A percentile compares a stretch with the other conserved stretches of the same genome.
Conservation (phyloP, 2,797 vertebrate genomes). For the Vireo griseus region DNA sequence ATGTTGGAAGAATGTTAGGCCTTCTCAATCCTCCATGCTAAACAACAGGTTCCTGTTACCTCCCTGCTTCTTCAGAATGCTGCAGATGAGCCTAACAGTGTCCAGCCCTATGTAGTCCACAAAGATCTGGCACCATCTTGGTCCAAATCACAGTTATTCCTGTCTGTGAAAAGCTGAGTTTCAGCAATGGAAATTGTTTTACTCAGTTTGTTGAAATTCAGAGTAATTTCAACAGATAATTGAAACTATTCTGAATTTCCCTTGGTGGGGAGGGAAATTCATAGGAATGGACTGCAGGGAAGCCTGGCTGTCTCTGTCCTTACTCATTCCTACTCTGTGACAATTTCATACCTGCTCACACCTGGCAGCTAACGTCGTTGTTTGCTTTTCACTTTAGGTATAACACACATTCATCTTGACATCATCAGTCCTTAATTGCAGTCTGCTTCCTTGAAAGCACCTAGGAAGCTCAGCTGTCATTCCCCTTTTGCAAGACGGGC, state of each 20-base stretch:
- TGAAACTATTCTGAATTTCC: not conserved
- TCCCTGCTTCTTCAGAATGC: not conserved
- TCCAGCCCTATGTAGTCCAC: not conserved
- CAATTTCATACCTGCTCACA: not conserved
- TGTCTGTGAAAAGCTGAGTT: not conserved
- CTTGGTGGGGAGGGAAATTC: not conserved
- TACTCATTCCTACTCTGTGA: not conserved
- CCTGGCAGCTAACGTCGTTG: not conserved
- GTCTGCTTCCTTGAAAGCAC: not conserved
- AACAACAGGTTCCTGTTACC: not conserved
- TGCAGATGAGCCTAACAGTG: not conserved
- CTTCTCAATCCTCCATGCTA: not conserved
- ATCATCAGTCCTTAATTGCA: not conserved
- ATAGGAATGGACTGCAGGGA: not conserved
- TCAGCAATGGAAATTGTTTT: not conserved
- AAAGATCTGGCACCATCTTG: not conserved
- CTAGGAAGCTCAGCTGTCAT: not conserved
- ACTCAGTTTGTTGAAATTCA: not conserved
- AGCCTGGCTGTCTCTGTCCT: not conserved
- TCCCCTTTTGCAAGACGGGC: not conserved
- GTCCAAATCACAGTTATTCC: not conserved
- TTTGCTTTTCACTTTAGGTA: not conserved
- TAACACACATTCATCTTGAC: not conserved
- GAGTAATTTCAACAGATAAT: not conserved
- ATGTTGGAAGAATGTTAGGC: not conserved